Evolutionary conservation across 2,797 vertebrate genomes (phyloP).

Genomic region (Takifugu rubripes): DNA sequence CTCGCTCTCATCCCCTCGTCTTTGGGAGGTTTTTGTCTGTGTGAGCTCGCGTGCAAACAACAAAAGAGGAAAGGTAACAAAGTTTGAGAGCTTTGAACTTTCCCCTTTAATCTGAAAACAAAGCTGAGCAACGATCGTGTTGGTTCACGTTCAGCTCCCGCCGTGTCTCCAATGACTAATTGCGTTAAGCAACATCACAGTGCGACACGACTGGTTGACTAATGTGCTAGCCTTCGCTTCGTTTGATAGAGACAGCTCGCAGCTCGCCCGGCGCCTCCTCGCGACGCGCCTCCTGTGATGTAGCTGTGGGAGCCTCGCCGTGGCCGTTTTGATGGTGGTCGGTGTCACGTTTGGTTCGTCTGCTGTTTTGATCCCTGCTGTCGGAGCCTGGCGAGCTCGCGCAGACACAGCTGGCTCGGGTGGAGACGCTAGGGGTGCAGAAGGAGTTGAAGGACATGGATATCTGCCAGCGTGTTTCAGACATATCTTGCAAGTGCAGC

Average conservation of each 20-base stretch:
- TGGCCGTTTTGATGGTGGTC: slow-evolving; percentile 54
- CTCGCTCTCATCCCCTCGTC: slow-evolving; percentile 14
- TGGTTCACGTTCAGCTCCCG: slow-evolving; percentile 58
- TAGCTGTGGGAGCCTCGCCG: slow-evolving; percentile 45
- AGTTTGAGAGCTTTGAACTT: slow-evolving; percentile 52
- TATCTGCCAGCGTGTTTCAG: slow-evolving; percentile 75
- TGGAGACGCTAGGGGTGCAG: slow-evolving; percentile 60
- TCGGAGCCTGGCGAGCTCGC: slow-evolving; percentile 68
- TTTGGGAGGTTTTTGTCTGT: slow-evolving; percentile 26
- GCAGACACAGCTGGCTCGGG: slow-evolving; percentile 68
- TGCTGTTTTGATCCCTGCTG: slow-evolving; percentile 76
- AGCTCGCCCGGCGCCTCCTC: slow-evolving; percentile 16
- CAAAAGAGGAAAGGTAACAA: slow-evolving; percentile 29
- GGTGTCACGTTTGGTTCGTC: slow-evolving; percentile 62
- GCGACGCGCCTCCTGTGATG: slow-evolving; percentile 45
- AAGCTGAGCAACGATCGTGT: slow-evolving; percentile 56
- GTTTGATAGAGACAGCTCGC: slow-evolving; percentile 43
- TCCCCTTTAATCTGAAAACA: slow-evolving; percentile 56
- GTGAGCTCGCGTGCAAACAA: slow-evolving; percentile 28
- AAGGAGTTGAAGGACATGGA: slow-evolving; percentile 78
- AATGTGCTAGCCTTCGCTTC: slow-evolving; percentile 53
- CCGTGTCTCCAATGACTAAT: slow-evolving; percentile 55
- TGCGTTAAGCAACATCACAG: slow-evolving; percentile 56
- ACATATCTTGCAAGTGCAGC: slow-evolving; percentile 71
- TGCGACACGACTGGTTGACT: slow-evolving; percentile 58